These are phyloP conservation scores for Phrixothrix hirtus DNA, from an alignment of 2,888 invertebrate species.

Conservation along the genomic window DNA sequence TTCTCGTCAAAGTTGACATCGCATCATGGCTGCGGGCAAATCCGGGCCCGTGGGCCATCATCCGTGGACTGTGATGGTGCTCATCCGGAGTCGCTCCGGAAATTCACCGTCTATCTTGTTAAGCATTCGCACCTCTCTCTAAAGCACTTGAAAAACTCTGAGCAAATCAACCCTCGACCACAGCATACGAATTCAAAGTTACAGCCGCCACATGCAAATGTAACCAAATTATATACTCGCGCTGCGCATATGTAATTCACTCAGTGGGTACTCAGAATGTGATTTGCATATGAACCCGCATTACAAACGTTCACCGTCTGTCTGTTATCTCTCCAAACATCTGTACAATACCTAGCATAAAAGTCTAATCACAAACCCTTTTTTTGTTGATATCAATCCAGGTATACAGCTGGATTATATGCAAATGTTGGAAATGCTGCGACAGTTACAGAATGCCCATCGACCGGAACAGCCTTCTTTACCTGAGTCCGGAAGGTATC, in stretches of 20 bases:
- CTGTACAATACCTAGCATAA: conserved; percentile 42
- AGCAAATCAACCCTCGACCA: conserved; percentile 37
- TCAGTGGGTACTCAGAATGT: conserved; percentile 34
- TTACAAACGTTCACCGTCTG: conserved; percentile 34
- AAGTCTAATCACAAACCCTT: conserved; percentile 37
- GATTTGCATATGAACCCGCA: conserved; percentile 10
- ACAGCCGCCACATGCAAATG: conserved; percentile 57
- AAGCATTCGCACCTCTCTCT: conserved; percentile 19
- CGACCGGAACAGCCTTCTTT: conserved; percentile 35
- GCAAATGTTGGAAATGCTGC: conserved; percentile 34
- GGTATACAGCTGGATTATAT: conserved; percentile 40
- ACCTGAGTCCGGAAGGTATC: conserved; percentile 17
- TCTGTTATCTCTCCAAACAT: conserved; percentile 42
- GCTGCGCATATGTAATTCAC: conserved; percentile 54
- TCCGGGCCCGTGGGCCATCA: conserved; percentile 51
- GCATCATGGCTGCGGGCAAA: conserved; percentile 52
- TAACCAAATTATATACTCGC: conserved; percentile 56
- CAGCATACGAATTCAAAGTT: conserved; percentile 42
- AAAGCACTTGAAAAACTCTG: conserved; percentile 27
- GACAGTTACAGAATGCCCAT: conserved; percentile 44
- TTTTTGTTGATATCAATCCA: conserved; percentile 41
- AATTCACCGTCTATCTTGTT: conserved; percentile 28
- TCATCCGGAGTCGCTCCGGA: conserved; percentile 15
- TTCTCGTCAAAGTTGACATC: conserved; percentile 51
- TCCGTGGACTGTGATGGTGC: conserved; percentile 28